Evolutionary conservation across 2,797 vertebrate species (phyloP), one percentile per base, ranked within the genome.

Genomic region (Gallinago stenura): DNA sequence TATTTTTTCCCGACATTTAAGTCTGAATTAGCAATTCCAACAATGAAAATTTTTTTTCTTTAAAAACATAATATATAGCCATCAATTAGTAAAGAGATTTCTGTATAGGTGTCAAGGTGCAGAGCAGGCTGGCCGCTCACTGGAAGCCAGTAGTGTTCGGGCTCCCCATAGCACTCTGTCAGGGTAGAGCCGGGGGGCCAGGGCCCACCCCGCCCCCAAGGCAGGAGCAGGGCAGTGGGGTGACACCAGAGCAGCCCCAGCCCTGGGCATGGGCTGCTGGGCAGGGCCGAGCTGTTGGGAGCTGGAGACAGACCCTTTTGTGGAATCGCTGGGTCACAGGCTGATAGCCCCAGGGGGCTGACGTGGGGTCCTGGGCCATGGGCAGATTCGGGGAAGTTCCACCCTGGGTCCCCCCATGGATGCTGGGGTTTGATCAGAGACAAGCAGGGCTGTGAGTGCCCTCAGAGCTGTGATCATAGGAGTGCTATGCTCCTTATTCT

Each of bases 121-220:
- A 26, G 7, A 6, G 21, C 8, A 46, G 18, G 13, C 51, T 22
- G 18, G 7, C 25, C 50, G 9, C 16, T 56, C 4, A 14, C 4
- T 65, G 21, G 15, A 6, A 24, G 15, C 26, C 2, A 1, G 14
- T 15, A 25, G 5, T 2, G 1, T 0, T 2, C 4, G 6, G 31
- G 13, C 4, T 50, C 8, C 21, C 25, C 7, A 4, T 17, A 8
- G 25, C 2, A 1, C 7, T 41, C 50, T 17, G 7, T 19, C 1
- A 0, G 33, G 51, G 26, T 31, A 56, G 8, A 10, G 3, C 54
- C 14, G 15, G 17, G 4, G 18, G 24, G 15, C 11, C 66, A 31
- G 28, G 5, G 31, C 37, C 21, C 1, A 1, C n/a, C 19, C 65
- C 12, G 13, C 48, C 48, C 15, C 28, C 30, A 30, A 39, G 28